Conservation (phyloP, 2,113 vertebrate genomes). For the Eudyptes chrysolophus region DNA sequence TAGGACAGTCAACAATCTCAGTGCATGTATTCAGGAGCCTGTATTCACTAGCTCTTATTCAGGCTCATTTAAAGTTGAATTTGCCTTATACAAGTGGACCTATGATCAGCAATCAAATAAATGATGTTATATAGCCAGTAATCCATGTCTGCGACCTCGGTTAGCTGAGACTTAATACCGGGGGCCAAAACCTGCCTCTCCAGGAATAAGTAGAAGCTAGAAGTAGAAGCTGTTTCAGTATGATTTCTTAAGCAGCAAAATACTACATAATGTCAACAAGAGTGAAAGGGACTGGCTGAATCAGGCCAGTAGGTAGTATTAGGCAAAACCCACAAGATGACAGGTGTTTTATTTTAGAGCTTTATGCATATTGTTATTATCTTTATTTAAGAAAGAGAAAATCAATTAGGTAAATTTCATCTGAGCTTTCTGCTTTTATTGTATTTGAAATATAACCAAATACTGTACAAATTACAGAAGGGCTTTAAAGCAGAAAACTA, state of each 20-base stretch:
- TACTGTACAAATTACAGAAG: background rate
- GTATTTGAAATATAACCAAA: background rate
- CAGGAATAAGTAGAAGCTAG: background rate
- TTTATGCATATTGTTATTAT: background rate
- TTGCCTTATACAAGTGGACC: background rate
- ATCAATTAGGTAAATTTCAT: background rate
- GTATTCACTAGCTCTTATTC: background rate
- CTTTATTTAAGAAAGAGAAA: background rate
- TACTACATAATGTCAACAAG: background rate
- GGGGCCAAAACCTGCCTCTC: background rate
- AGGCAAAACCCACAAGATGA: background rate
- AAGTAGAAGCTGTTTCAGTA: background rate
- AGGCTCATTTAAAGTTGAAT: background rate
- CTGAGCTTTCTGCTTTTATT: background rate
- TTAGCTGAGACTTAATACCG: background rate
- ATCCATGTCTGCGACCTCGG: rapidly evolving
- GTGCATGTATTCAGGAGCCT: background rate
- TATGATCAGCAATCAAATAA: background rate
- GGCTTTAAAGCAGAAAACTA: background rate
- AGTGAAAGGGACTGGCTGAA: background rate
- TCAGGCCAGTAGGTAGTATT: background rate
- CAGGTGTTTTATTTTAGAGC: background rate
- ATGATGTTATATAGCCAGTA: background rate
- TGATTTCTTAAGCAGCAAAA: background rate
- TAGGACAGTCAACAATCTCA: background rate